Conservation (phyloP, 2,888 invertebrate species). For the Leucophora obtusa region DNA sequence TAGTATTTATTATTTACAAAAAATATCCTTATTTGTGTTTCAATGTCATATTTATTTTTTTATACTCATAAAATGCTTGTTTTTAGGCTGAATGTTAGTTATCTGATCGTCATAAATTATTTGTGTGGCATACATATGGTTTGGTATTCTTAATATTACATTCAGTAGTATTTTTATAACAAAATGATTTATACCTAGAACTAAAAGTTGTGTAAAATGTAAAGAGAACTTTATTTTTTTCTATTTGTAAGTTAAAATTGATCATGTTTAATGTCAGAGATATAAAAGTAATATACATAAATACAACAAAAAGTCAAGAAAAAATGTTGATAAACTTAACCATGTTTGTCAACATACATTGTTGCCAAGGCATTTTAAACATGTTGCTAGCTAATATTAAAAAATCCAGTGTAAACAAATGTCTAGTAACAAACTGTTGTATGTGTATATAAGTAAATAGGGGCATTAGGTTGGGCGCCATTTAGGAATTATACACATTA, state of each 20-base stretch:
- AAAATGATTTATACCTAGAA: slow-evolving; percentile 41
- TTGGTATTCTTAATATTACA: slow-evolving; percentile 5
- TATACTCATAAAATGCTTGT: slow-evolving; percentile 1
- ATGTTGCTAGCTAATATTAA: no score
- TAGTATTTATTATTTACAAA: not conserved
- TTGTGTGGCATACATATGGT: slow-evolving; percentile 44
- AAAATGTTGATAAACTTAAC: not conserved
- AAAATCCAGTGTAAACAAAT: no score
- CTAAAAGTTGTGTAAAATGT: not conserved
- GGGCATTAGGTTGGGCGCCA: no score
- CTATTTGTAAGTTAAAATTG: not conserved
- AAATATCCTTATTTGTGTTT: slow-evolving; percentile 57
- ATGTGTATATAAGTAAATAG: no score
- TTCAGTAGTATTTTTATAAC: slow-evolving; percentile 13
- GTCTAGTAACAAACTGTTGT: no score
- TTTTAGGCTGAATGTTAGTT: slow-evolving; percentile 29
- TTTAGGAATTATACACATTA: no score
- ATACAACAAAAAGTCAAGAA: not conserved
- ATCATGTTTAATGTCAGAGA: not conserved
- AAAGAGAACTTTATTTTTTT: not conserved
- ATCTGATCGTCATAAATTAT: slow-evolving; percentile 54
- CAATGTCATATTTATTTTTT: slow-evolving; percentile 51
- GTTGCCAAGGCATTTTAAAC: not conserved
- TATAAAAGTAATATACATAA: not conserved
- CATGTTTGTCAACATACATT: not conserved